Percentiles rank a stretch among this genome's conserved stretches.
Conservation (phyloP, 2,888 invertebrate species). For the Cristatella mucedo region DNA sequence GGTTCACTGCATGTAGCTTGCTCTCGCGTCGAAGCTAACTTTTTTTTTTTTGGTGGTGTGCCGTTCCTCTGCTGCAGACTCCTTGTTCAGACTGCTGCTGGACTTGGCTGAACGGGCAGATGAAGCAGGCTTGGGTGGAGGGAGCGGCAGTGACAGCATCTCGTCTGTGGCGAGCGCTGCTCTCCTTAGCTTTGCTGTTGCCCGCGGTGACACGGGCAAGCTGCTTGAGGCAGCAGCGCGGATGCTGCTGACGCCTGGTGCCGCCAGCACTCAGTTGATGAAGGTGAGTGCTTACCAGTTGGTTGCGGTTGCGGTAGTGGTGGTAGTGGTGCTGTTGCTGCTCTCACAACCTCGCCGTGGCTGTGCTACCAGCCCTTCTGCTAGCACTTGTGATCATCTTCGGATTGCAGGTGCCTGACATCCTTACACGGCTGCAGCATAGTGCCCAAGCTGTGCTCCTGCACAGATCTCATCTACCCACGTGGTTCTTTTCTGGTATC, state of each 20-base stretch:
- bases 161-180: conserved; percentile 80
- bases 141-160: conserved; percentile 49
- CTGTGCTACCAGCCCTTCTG: neutral
- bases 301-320: too few relatives aligned
- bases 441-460: conserved; percentile 74
- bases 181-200: conserved; percentile 73
- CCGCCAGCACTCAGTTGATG: conserved; percentile 61
- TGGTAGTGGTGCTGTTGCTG: too few relatives aligned
- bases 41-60: too few relatives aligned
- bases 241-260: conserved; percentile 65
- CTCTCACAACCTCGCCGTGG: neutral
- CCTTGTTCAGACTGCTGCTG: conserved; percentile 64
- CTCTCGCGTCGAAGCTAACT: too few relatives aligned
- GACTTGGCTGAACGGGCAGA: conserved; percentile 58
- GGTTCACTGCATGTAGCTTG: too few relatives aligned
- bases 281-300: too few relatives aligned
- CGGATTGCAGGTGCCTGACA: conserved; percentile 48
- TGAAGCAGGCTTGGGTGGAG: conserved; percentile 20
- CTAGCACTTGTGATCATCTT: neutral
- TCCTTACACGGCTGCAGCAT: conserved; percentile 66
- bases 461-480: conserved; percentile 64
- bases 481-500: conserved; percentile 75
- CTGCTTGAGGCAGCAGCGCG: conserved; percentile 70
- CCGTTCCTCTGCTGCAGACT: conserved; percentile 44
- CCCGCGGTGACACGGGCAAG: conserved; percentile 78